Evolutionary conservation across 2,113 vertebrate species (phyloP), one percentile per base, ranked within the genome.

Genomic region (Alligator mississippiensis): DNA sequence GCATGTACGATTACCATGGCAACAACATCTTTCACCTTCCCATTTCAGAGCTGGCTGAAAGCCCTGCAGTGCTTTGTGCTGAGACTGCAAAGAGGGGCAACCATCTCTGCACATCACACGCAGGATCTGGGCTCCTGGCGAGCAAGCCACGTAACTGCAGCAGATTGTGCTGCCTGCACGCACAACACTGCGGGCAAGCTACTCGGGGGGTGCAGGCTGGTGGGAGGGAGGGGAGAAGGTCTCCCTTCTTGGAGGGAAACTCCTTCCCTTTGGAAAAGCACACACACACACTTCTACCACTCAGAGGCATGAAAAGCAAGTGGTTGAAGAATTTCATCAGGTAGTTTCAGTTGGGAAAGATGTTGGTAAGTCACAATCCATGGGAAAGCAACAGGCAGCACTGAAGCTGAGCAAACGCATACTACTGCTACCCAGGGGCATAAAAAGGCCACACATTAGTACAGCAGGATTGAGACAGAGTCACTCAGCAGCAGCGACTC

Each of bases 51-150:
- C 97, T 96, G 95, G 88, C 95, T 97, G 93, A 96, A 96, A 98
- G 95, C 92, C 87, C 98, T 85, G 97, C 98, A 98, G 97, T 87
- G 96, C 94, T 97, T 94, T 98, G 97, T 98, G 98, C 98, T 92
- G 91, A 97, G 98, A 98, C 97, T 98, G 97, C 97, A 97, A 96
- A 98, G 96, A 93, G 94, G 94, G 94, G 79, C 94, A 74, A 90
- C 19, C 1, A 60, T 57, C 21, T 84, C 70, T 57, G 57, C 66
- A 57, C 59, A 58, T 70, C 24, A 72, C 59, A 84, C 64, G 2
- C 30, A 79, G 34, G 87, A 30, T 94, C 60, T 57, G 93, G 94
- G 93, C 94, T 4, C 5, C 38, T 60, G 22, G 85, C 80, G 62
- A 79, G 84, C 95, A 95, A 90, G 92, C 84, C 59, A 9, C 3